phyloP scores from a whole-genome alignment of 1,140 invertebrate species.

The Anastatus disparis region DNA sequence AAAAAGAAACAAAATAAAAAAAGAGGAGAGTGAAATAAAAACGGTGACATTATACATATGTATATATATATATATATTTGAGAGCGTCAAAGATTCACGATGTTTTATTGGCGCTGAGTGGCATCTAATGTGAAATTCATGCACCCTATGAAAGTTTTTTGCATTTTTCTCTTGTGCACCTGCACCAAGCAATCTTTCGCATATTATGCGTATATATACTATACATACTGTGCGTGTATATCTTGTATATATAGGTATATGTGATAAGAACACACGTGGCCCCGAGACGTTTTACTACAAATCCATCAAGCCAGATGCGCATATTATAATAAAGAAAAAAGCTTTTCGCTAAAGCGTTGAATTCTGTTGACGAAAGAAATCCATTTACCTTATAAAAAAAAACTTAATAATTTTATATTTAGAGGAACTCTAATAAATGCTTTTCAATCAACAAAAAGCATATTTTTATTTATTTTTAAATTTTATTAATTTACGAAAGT shows the following conservation, averaged over 20 bases:
- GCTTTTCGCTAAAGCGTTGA: too few relatives aligned
- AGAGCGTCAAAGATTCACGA: slow-evolving; percentile 38
- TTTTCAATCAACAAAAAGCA: too few relatives aligned
- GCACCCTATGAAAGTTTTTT: slow-evolving; percentile 35
- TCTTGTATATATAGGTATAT: background rate
- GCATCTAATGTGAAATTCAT: slow-evolving; percentile 46
- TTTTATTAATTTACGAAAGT: too few relatives aligned
- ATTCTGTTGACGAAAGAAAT: slow-evolving; percentile 5
- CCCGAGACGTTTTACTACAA: slow-evolving; percentile 17
- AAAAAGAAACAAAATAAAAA: background rate
- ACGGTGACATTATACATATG: background rate
- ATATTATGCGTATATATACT: slow-evolving; percentile 27
- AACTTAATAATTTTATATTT: too few relatives aligned
- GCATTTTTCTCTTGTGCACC: slow-evolving; percentile 12
- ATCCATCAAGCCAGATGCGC: background rate
- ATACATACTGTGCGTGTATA: background rate
- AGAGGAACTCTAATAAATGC: too few relatives aligned
- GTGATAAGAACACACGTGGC: slow-evolving; percentile 11
- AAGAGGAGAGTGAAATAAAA: background rate
- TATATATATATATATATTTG: too few relatives aligned
- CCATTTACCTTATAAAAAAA: too few relatives aligned
- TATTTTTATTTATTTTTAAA: too few relatives aligned
- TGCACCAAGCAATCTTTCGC: slow-evolving; percentile 19
- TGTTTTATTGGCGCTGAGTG: slow-evolving; percentile 34
- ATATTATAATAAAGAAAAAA: slow-evolving; percentile 20